Evolutionary conservation across 2,888 invertebrate genomes (phyloP).

Genomic region (Agriopis leucophaearia): DNA sequence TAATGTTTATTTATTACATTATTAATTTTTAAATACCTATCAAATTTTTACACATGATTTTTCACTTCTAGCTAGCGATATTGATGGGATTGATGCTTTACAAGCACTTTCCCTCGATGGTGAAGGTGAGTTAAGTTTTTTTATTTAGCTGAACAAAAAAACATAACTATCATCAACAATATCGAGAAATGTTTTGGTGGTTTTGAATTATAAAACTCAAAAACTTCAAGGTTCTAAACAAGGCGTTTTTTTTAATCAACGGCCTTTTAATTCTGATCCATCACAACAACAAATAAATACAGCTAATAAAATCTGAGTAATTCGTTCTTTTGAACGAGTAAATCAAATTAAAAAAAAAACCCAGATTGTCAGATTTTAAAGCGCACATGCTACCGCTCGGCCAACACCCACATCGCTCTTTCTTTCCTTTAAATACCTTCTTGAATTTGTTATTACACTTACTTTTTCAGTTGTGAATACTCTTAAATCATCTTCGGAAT

Average conservation of each 20-base stretch:
- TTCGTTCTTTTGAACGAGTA: too few relatives aligned
- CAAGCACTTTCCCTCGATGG: slow-evolving; percentile 71
- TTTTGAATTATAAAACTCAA: too few relatives aligned
- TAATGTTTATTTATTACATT: slow-evolving; percentile 4
- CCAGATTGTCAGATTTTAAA: too few relatives aligned
- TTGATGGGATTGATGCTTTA: slow-evolving; percentile 67
- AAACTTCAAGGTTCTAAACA: too few relatives aligned
- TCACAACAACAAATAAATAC: too few relatives aligned
- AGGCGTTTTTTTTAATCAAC: too few relatives aligned
- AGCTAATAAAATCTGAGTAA: too few relatives aligned
- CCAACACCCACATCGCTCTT: too few relatives aligned
- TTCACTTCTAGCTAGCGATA: slow-evolving; percentile 47
- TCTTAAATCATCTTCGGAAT: slow-evolving; percentile 11
- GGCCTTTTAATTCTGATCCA: too few relatives aligned
- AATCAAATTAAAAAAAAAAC: too few relatives aligned
- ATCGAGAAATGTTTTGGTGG: neutral
- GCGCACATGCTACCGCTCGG: too few relatives aligned
- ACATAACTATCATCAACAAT: neutral
- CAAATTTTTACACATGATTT: neutral
- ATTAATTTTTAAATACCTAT: neutral
- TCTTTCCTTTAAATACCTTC: neutral
- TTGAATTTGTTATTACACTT: neutral
- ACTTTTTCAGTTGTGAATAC: slow-evolving; percentile 17
- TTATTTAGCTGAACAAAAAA: too few relatives aligned
- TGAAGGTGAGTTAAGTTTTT: slow-evolving; percentile 63